These are phyloP conservation scores for Plebejus anna DNA, from an alignment of 2,888 invertebrate species.

Conservation along the genomic window DNA sequence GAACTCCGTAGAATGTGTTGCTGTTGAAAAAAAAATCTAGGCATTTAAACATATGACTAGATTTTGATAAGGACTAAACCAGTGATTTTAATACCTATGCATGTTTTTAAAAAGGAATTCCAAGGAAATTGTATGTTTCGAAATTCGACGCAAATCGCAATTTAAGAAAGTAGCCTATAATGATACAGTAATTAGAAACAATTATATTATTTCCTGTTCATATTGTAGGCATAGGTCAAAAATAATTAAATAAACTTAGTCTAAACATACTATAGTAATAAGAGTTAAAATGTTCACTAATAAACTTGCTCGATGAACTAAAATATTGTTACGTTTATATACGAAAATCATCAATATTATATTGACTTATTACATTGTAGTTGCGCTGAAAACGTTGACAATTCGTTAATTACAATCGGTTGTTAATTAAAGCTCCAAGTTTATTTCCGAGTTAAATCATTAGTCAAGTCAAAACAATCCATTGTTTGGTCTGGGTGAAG, in stretches of 20 bases:
- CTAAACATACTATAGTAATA: no score
- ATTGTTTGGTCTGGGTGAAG: background rate
- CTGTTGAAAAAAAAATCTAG: background rate
- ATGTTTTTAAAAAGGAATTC: no score
- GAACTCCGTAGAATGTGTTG: constrained; percentile 38
- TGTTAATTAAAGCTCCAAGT: constrained; percentile 15
- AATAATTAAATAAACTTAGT: no score
- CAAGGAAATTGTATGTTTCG: no score
- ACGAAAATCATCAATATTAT: background rate
- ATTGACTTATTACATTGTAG: background rate
- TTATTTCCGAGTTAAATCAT: constrained; percentile 7
- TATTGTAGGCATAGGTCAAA: no score
- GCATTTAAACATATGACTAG: constrained; percentile 18
- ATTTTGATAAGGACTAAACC: background rate
- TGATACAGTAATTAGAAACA: no score
- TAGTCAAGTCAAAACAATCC: constrained; percentile 7
- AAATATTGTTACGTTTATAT: background rate
- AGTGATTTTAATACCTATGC: no score
- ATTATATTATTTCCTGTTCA: no score
- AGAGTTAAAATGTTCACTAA: no score
- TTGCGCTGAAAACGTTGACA: background rate
- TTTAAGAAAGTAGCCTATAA: no score
- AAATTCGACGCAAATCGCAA: no score
- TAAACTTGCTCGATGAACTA: background rate
- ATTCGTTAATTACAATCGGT: constrained; percentile 5